Evolutionary conservation across 2,797 vertebrate genomes (phyloP), one percentile per base, ranked within the genome.

Genomic region (Lagorchestes hirsutus): DNA sequence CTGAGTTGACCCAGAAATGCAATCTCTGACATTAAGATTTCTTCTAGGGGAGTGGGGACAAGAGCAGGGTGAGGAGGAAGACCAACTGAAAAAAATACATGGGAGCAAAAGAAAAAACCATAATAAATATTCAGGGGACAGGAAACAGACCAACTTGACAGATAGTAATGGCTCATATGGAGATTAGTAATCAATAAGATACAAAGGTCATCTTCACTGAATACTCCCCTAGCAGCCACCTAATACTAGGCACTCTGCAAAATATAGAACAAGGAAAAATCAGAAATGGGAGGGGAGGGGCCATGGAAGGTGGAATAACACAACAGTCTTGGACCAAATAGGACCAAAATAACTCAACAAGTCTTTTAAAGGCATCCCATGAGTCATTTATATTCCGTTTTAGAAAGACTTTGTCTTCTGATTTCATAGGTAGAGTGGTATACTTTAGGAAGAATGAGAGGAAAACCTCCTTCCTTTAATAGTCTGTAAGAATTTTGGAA

Each of bases 291-390:
- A 34, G 67, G 6, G 3, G 18, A 16, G 34, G 13, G 34, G 62
- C 4, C 0, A 13, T 34, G 56, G 24, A 57, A 6, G 22, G 62
- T 74, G 2, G n/a, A 74, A 40, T n/a, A 74, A 24, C 18, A 24
- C n/a, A 67, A 16, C 16, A 6, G 22, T 82, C 40, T 82, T 46
- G 74, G 55, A 96, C 90, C 92, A 92, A 95, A 93, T 14, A 95
- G 55, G 93, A 93, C 93, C 55, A 31, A 55, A 40, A 55, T 57
- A 74, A 90, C 27, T 90, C 55, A 31, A 59, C 74, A 90, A 95
- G 3, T 46, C 12, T 2, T 58, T 55, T 55, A 34, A 58, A 46
- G 67, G 56, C 58, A 18, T 95, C 3, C 55, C 6, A 90, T 95
- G 31, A 28, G 40, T 95, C 90, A 56, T 18, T 27, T 54, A 54